Evolutionary conservation across 2,888 invertebrate species (phyloP).

Genomic region (Torymus texanus): DNA sequence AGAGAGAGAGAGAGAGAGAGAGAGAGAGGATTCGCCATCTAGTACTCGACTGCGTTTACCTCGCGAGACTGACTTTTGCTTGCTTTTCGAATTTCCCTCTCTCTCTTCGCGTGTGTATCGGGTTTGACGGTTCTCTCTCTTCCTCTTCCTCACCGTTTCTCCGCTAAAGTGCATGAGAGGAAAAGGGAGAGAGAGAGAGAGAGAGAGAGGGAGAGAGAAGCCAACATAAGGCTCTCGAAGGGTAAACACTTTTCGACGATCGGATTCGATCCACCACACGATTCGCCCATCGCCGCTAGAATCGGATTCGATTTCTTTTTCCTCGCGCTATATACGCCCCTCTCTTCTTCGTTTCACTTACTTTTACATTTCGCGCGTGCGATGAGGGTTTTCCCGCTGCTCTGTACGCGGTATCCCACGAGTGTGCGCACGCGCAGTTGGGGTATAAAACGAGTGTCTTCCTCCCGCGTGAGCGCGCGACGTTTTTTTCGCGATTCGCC

Average conservation of each 20-base stretch:
- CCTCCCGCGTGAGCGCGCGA: conserved; percentile 1
- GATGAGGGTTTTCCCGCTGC: background rate
- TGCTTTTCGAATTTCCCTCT: conserved; percentile 9
- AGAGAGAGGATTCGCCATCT: conserved; percentile 19
- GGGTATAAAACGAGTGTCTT: background rate
- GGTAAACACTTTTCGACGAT: conserved; percentile 63
- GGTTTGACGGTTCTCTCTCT: conserved; percentile 6
- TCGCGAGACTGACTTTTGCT: conserved; percentile 37
- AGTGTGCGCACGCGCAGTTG: background rate
- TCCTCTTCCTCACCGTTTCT: background rate
- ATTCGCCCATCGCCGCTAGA: conserved; percentile 58
- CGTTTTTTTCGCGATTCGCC: conserved; percentile 33
- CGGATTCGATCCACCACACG: conserved; percentile 59
- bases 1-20: too few relatives aligned
- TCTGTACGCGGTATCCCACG: background rate
- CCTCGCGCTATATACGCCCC: background rate
- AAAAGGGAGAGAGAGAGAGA: background rate
- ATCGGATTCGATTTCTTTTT: conserved; percentile 60
- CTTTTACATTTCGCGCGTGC: conserved; percentile 8
- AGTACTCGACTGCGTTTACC: conserved; percentile 25
- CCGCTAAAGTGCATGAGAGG: background rate
- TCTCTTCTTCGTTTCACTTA: background rate
- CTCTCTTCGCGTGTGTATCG: background rate
- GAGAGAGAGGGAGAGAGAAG: background rate
- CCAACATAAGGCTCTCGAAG: conserved; percentile 31